These are phyloP conservation scores for Rotaria macrura DNA, from an alignment of 2,888 invertebrate genomes.

Conservation along the genomic window DNA sequence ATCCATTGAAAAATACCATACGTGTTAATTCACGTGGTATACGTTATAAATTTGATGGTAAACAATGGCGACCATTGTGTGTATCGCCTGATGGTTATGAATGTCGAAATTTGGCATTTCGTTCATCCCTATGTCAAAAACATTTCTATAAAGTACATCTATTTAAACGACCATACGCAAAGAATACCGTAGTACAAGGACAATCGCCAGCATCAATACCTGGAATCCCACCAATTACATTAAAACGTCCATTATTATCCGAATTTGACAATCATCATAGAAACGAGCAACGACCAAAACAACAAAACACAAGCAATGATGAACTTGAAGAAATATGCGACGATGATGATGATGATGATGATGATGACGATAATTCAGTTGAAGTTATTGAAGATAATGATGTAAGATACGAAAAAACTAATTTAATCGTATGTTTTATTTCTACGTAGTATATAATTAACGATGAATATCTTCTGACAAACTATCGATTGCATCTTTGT, in stretches of 20 bases:
- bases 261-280: neutral
- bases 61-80: conserved; percentile 6
- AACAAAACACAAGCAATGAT: neutral
- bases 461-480: no score
- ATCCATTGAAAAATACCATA: neutral
- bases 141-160: neutral
- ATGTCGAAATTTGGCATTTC: neutral
- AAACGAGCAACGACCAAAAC: neutral
- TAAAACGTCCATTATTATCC: neutral
- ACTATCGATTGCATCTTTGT: no score
- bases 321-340: neutral
- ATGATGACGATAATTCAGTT: neutral
- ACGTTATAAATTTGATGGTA: neutral
- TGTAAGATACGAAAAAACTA: neutral
- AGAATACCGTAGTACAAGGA: neutral
- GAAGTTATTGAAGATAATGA: neutral
- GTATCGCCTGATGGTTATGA: neutral
- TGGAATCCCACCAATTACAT: neutral
- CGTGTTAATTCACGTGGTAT: neutral
- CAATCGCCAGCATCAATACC: neutral
- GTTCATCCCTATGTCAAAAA: neutral
- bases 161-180: neutral
- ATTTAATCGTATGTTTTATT: no score
- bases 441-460: no score
- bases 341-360: neutral